Evolutionary conservation across 2,797 vertebrate genomes (phyloP).

Genomic region (Hippoglossus hippoglossus): DNA sequence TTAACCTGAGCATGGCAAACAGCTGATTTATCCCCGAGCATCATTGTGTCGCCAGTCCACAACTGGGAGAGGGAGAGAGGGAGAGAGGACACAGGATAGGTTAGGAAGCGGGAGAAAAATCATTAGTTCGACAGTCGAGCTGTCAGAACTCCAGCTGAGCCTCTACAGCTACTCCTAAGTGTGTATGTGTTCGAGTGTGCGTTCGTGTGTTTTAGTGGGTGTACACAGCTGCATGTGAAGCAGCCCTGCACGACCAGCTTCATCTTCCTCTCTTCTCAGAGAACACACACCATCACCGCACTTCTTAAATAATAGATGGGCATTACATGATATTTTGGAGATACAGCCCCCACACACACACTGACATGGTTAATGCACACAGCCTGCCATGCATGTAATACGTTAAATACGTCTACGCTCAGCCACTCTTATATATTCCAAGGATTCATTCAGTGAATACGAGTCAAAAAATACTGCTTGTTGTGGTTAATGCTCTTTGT

Average conservation of each 20-base stretch:
- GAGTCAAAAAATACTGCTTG: background rate
- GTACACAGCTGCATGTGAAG: constrained; percentile 57
- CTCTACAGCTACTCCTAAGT: constrained; percentile 21
- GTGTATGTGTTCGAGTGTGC: background rate
- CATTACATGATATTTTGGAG: constrained; percentile 55
- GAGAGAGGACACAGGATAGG: background rate
- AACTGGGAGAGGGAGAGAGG: constrained; percentile 30
- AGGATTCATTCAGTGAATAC: constrained; percentile 4
- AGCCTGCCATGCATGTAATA: constrained; percentile 11
- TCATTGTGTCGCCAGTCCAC: constrained; percentile 27
- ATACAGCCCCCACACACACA: constrained; percentile 6
- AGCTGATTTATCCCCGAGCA: constrained; percentile 49
- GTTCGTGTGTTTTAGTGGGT: constrained; percentile 24
- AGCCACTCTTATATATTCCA: background rate
- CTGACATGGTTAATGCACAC: constrained; percentile 4
- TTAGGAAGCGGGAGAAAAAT: constrained; percentile 45
- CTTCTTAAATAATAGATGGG: constrained; percentile 58
- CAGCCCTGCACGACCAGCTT: constrained; percentile 31
- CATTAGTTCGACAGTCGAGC: constrained; percentile 64
- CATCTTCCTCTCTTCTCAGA: constrained; percentile 42
- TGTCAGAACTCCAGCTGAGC: constrained; percentile 67
- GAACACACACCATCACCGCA: constrained; percentile 42
- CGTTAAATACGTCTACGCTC: constrained; percentile 2
- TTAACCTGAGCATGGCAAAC: constrained; percentile 54
- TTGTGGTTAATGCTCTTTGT: background rate